phyloP scores from a whole-genome alignment of 1,140 invertebrate genomes.

The Aphaenogaster rudis region DNA sequence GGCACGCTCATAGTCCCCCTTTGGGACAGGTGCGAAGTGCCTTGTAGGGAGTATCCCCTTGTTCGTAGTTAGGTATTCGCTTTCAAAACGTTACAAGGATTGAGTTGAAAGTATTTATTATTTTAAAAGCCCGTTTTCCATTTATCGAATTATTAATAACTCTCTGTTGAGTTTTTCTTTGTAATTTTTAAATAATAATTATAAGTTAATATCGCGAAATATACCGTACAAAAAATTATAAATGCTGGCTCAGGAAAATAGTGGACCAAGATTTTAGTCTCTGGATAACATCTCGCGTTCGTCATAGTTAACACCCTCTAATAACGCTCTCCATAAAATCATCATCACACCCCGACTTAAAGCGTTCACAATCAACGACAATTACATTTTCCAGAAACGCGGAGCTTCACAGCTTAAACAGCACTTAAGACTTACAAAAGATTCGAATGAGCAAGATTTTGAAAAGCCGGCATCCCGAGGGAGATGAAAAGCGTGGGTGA shows the following conservation, averaged over 20 bases:
- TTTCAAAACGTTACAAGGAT: conserved; percentile 20
- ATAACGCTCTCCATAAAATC: not conserved
- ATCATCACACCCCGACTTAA: not conserved
- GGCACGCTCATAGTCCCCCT: conserved; percentile 17
- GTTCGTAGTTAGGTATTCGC: conserved; percentile 27
- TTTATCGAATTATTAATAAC: not conserved
- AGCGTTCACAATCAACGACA: conserved; percentile 27
- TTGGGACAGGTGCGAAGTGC: conserved; percentile 44
- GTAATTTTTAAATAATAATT: not conserved
- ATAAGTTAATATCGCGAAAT: not conserved
- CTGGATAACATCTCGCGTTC: not conserved
- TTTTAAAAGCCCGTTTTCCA: not conserved
- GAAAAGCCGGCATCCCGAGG: conserved; percentile 37
- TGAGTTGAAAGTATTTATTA: not conserved
- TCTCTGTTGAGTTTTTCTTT: not conserved
- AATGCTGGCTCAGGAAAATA: not conserved
- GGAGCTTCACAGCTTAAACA: conserved; percentile 35
- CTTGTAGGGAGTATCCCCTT: conserved; percentile 18
- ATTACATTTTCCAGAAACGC: conserved; percentile 39
- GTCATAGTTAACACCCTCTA: not conserved
- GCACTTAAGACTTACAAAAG: conserved; percentile 55
- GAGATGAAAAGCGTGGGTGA: conserved; percentile 32
- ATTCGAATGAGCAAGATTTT: conserved; percentile 9
- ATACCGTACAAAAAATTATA: not conserved
- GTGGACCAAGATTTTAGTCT: not conserved